Base-by-base conservation (phyloP, 2,888 invertebrate species). In the Leptarthrus brevirostris region DNA sequence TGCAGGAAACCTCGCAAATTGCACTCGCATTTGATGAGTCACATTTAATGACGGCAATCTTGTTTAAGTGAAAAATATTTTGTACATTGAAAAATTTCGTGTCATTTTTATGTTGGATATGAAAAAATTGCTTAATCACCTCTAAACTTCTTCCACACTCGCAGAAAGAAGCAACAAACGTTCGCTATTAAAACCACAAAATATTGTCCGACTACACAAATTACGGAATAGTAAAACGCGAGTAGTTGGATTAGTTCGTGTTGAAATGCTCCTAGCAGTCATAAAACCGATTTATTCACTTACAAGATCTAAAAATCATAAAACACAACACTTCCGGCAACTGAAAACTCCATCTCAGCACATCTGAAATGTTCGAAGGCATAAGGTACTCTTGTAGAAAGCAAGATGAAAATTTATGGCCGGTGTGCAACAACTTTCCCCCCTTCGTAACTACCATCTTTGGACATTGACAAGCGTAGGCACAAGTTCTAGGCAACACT, bases 401-500 rank as follows among this genome's bases (percentile, higher is more conserved):
- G 40, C 40, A 8, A 40, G 40, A 40, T 1, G 40, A 40, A 40
- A 40, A 40, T 40, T 40, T 40, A 40, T 40, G 40, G 40, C 8
- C n/a, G n/a, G 40, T 8, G 30, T 12, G 40, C 40, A 40, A n/a
- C 8, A 3, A 40, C n/a, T 40, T 40, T 40, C 40, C 40, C 8
- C 40, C 40, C 1, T 40, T 49, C n/a, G 49, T 20, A 16, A 49
- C 36, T 40, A 8, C 58, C 36, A 16, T 34, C 16, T 4, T 20
- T 34, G 58, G 18, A 18, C 3, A 5, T 3, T 18, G 20, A 16
- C 36, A 58, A 8, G 36, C 58, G 34, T 58, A 58, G 58, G 58
- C 18, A 58, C 20, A 58, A 58, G 58, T 58, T 58, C 58, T 18
- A 40, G 36, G 36, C 34, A 20, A 26, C n/a, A 30, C 16, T 34